phyloP scores from a whole-genome alignment of 2,888 invertebrate genomes.

The Physocephala rufipes region DNA sequence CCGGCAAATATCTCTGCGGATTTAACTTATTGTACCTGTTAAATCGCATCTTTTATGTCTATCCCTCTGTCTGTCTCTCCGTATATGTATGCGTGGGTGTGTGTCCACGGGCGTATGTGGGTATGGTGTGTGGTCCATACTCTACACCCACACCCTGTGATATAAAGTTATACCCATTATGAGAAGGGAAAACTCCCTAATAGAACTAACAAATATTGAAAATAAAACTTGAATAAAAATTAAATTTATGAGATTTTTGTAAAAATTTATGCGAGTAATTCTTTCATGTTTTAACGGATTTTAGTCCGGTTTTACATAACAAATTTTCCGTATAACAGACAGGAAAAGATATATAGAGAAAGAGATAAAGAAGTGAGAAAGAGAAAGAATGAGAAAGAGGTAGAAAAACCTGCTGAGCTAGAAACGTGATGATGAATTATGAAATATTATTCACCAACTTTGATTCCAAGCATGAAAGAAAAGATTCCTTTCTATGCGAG shows the following conservation, averaged over 20 bases:
- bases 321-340: conserved; percentile 26
- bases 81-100: not conserved
- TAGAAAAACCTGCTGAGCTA: too few species aligned
- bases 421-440: too few species aligned
- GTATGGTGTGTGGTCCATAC: not conserved
- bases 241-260: conserved; percentile 34
- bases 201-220: not conserved
- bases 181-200: too few species aligned
- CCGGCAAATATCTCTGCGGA: not conserved
- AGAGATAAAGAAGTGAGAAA: not conserved
- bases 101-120: conserved; percentile 9
- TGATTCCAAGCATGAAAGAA: too few species aligned
- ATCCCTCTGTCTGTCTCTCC: not conserved
- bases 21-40: conserved; percentile 17
- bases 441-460: too few species aligned
- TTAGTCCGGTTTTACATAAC: conserved; percentile 30
- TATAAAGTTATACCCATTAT: conserved; percentile 6
- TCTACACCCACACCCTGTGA: not conserved
- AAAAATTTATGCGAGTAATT: conserved; percentile 28
- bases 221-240: conserved; percentile 21
- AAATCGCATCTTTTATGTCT: not conserved
- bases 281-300: conserved; percentile 2
- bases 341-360: conserved; percentile 19
- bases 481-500: too few species aligned
- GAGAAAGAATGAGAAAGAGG: too few species aligned